phyloP scores from a whole-genome alignment of 1,140 invertebrate species.

The Penaeus indicus region DNA sequence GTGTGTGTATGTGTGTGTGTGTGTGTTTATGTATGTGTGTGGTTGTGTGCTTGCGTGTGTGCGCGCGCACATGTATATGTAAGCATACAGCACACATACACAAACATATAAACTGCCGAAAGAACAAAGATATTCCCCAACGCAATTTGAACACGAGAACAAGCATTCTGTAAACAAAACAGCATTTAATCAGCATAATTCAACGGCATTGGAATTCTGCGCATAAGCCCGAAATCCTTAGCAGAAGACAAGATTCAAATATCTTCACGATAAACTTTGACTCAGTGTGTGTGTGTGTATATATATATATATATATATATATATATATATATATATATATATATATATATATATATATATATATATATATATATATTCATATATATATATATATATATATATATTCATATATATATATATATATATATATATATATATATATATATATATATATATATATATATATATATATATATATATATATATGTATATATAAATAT shows the following conservation, averaged over 20 bases:
- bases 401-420: background rate
- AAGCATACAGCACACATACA: background rate
- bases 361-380: background rate
- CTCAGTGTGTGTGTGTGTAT: no score
- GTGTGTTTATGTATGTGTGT: background rate
- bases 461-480: slow-evolving; percentile 40
- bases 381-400: slow-evolving; percentile 12
- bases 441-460: slow-evolving; percentile 7
- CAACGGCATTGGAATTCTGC: no score
- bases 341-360: background rate
- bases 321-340: slow-evolving; percentile 20
- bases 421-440: background rate
- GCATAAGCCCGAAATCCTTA: no score
- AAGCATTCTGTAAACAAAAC: no score
- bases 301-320: background rate
- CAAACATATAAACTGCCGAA: no score
- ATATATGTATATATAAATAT: slow-evolving; percentile 36
- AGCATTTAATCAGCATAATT: no score
- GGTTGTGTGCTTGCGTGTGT: background rate
- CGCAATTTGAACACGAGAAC: no score
- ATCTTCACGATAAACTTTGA: no score
- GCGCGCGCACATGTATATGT: slow-evolving; percentile 10
- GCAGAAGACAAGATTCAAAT: no score
- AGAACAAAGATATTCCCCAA: no score
- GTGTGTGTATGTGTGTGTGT: background rate